Evolutionary conservation across 2,797 vertebrate genomes (phyloP), one percentile per base, ranked within the genome.

Genomic region (Pagetopsis macropterus): DNA sequence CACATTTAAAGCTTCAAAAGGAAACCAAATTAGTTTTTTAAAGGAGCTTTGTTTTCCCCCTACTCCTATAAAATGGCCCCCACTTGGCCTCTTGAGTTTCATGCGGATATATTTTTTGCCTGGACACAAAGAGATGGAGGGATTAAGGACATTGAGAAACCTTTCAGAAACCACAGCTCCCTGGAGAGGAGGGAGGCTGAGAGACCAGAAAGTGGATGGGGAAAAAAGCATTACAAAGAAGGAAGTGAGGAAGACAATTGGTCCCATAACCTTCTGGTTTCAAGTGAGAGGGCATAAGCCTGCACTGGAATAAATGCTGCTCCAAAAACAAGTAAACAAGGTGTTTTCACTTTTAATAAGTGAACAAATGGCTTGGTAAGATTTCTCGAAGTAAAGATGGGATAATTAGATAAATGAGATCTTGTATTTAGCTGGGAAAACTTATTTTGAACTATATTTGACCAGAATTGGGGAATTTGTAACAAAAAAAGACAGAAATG

Each of bases 131-230:
- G 91, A 92, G 91, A 93, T 93, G 87, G 89, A 91, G 82, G 88
- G 89, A 92, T 92, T 91, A 89, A 88, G 87, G 93, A 92, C 89
- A 91, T 75, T 61, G 85, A 93, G 91, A 93, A 94, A 91, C 93
- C 94, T 95, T 94, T 95, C 87, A 94, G 84, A 94, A 94, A 93
- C 94, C 94, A 88, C 94, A 93, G 76, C 60, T 85, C 92, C 89
- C 91, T 9, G 3, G 91, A 87, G 91, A 84, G 65, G 61, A 52
- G 37, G 43, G 77, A 73, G 52, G 77, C 80, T 68, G 79, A 82
- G 76, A 81, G 80, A 68, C 41, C 75, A 58, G 65, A 84, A 55
- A 76, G 69, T 48, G 75, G 60, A 71, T 66, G 72, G 13, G 13
- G 59, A 17, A 13, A 40, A 11, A 4, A 15, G 14, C 12, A 43